A percentile compares a stretch with the other conserved stretches of the same genome.
These are phyloP conservation scores for Grus americana DNA, from an alignment of 2,113 vertebrate species.

Conservation along the genomic window DNA sequence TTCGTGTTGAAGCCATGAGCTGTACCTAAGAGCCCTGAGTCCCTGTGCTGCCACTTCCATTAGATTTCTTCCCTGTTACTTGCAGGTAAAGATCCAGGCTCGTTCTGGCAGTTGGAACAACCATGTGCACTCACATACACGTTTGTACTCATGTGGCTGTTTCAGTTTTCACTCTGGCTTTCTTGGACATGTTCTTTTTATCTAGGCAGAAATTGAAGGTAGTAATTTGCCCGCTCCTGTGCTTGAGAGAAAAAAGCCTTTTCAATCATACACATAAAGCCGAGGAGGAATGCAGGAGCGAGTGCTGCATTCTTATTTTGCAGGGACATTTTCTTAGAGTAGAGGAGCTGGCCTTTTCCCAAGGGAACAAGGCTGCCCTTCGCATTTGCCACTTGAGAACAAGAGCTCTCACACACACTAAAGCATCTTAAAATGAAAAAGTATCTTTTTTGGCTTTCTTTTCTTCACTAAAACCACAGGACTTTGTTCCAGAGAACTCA, in stretches of 20 bases:
- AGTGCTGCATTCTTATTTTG: background rate
- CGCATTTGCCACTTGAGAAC: background rate
- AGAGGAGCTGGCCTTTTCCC: constrained; percentile 8
- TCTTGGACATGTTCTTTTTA: background rate
- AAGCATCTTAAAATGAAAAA: background rate
- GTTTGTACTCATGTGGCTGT: background rate
- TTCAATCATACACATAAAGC: background rate
- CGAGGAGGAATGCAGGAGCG: background rate
- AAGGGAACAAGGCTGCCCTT: background rate
- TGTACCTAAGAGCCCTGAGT: background rate
- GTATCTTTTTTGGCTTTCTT: background rate
- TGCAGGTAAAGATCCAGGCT: background rate
- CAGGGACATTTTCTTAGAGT: background rate
- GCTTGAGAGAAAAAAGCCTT: background rate
- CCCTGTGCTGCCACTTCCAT: background rate
- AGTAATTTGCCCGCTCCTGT: background rate
- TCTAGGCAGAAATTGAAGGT: background rate
- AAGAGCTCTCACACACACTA: background rate
- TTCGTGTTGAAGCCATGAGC: background rate
- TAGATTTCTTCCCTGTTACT: background rate
- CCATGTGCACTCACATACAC: rapidly evolving
- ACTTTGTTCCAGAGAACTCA: background rate
- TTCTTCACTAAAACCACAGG: background rate
- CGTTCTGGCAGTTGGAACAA: rapidly evolving
- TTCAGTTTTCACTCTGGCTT: background rate